These are phyloP conservation scores for Ceryle rudis DNA, from an alignment of 2,797 vertebrate genomes.

Conservation along the genomic window DNA sequence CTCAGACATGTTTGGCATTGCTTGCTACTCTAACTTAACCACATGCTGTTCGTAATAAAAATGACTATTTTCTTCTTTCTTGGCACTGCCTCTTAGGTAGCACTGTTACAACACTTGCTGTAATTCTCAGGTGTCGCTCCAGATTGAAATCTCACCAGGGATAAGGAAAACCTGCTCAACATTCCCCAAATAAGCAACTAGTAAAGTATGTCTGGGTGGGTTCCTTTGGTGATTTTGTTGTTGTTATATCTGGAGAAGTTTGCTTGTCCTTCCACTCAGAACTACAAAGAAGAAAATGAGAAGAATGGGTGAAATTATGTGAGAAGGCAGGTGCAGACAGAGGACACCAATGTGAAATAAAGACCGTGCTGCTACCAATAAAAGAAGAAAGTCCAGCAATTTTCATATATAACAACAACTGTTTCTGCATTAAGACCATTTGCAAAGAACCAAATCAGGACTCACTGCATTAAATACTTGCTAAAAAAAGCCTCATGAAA, in stretches of 20 bases:
- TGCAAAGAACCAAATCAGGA: background rate
- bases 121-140: background rate
- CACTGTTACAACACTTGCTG: background rate
- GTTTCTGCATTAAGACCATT: background rate
- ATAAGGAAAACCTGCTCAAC: background rate
- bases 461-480: background rate
- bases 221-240: background rate
- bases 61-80: conserved; percentile 24
- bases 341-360: background rate
- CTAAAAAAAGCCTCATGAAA: background rate
- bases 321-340: background rate
- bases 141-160: background rate
- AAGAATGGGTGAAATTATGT: background rate
- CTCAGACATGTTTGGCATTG: background rate
- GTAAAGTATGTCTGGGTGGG: background rate
- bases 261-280: background rate
- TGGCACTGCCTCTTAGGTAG: background rate
- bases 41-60: conserved; percentile 29
- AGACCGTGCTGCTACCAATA: background rate
- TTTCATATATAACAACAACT: background rate
- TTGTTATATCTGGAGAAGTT: background rate
- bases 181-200: background rate
- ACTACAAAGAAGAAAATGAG: background rate
- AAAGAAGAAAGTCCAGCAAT: background rate
- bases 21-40: background rate